These are phyloP conservation scores for Drosophila koepferae DNA, from an alignment of 2,888 invertebrate species.

Conservation along the genomic window DNA sequence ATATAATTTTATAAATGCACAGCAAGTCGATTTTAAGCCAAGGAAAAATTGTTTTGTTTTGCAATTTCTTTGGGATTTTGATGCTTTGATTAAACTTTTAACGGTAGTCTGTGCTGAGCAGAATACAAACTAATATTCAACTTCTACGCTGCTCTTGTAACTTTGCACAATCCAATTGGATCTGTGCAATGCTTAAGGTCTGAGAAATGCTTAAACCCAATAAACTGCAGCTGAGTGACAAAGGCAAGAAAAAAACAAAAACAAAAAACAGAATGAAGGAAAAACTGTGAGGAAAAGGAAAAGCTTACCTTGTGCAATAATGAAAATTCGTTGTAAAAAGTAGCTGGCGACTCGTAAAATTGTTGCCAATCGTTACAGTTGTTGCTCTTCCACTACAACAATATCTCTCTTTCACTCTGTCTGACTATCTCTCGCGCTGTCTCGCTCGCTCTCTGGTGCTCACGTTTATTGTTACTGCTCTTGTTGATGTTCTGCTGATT, in stretches of 20 bases:
- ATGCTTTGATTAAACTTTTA: constrained; percentile 8
- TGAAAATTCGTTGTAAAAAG: constrained; percentile 78
- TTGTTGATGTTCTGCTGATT: constrained; percentile 54
- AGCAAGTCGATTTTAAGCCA: neutral
- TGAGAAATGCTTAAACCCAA: constrained; percentile 37
- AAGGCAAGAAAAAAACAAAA: constrained; percentile 19
- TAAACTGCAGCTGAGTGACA: constrained; percentile 46
- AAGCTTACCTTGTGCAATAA: constrained; percentile 73
- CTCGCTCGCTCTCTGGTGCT: neutral
- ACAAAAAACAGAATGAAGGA: neutral
- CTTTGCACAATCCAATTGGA: constrained; percentile 30
- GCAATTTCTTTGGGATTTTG: neutral
- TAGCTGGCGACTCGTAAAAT: constrained; percentile 76
- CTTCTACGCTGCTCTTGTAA: constrained; percentile 17
- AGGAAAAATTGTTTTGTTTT: neutral
- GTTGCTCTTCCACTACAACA: constrained; percentile 13
- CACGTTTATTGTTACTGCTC: constrained; percentile 33
- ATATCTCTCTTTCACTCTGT: neutral
- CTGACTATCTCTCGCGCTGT: neutral
- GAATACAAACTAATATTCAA: constrained; percentile 22
- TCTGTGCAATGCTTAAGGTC: constrained; percentile 17
- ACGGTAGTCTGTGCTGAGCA: neutral
- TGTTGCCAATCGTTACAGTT: constrained; percentile 69
- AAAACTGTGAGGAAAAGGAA: constrained; percentile 25
- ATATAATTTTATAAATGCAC: neutral